Evolutionary conservation across 2,888 invertebrate genomes (phyloP), one percentile per base, ranked within the genome.

Genomic region (Rotaria magnacalcarata): DNA sequence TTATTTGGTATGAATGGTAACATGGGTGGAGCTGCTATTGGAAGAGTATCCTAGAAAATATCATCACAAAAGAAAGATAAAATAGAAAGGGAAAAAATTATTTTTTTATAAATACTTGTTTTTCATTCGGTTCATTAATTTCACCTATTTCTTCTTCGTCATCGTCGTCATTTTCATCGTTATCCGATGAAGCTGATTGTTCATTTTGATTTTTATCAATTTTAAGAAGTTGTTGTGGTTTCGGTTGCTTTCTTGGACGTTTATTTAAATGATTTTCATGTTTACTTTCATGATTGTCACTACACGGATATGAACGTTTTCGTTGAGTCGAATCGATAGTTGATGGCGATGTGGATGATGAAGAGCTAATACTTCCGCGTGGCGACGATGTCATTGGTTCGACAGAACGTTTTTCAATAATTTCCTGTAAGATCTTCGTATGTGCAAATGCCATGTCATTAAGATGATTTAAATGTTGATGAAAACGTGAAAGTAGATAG

Each of bases 371-470:
- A n/a, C 43, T 47, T 24, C 47, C 47, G 24, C 21, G 47, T 47
- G 80, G 80, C n/a, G 80, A 80, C 14, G 47, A 47, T 47, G 43
- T 47, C 6, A 47, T 2, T n/a, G 80, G 41, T 47, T 47, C 21
- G 4, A 5, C 7, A 24, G 47, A 47, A 47, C 80, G 80, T 80
- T 80, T 80, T 80, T 80, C 80, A n/a, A 80, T 80, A 43, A 80
- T 80, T n/a, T 80, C 80, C 47, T 80, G 80, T 80, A 80, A 80
- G 10, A 80, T 80, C 47, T 80, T 80, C 16, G 80, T 80, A 80
- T 80, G 80, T n/a, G 47, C 16, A 47, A 80, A 80, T 47, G 80
- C 80, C 47, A 47, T 80, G 24, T 80, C 80, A 80, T 80, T 80
- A 24, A 80, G 47, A 80, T 80, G 80, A 80, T 80, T 80, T 11